A percentile compares a stretch with the other conserved stretches of the same genome.
Conservation (phyloP, 2,113 vertebrate species). For the Galemys pyrenaicus region DNA sequence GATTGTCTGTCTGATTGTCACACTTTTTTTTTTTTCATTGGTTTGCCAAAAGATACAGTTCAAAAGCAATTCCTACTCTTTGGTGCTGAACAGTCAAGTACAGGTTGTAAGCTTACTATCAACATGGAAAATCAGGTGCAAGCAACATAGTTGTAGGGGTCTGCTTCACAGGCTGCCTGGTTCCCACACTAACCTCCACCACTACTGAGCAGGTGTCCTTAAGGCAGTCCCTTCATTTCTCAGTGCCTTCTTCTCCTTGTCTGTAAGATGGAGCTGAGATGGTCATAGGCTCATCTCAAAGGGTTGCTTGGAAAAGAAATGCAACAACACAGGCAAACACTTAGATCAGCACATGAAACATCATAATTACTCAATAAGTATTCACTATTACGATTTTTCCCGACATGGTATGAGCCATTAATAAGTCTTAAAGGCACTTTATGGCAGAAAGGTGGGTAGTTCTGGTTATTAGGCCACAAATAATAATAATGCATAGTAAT, state of each 20-base stretch:
- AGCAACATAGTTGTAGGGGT: not conserved
- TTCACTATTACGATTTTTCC: not conserved
- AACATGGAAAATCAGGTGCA: rapidly evolving
- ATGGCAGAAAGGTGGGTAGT: not conserved
- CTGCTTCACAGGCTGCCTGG: not conserved
- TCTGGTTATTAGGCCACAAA: conserved; percentile 1
- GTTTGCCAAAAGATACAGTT: not conserved
- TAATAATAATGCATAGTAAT: not conserved
- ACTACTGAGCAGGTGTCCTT: not conserved
- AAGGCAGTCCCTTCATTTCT: not conserved
- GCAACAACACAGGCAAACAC: not conserved
- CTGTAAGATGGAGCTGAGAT: not conserved
- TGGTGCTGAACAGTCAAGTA: not conserved
- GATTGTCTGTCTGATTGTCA: not conserved
- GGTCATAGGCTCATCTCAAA: not conserved
- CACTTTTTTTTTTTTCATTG: not conserved
- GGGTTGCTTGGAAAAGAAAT: not conserved
- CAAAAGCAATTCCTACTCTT: not conserved
- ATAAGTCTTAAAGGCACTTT: conserved; percentile 7
- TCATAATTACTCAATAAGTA: not conserved
- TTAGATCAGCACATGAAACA: not conserved
- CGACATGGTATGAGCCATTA: not conserved
- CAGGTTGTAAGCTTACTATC: not conserved
- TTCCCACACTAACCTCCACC: not conserved
- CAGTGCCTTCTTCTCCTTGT: not conserved